phyloP scores from a whole-genome alignment of 2,797 vertebrate genomes.

The Melanotaenia parkinsoni region DNA sequence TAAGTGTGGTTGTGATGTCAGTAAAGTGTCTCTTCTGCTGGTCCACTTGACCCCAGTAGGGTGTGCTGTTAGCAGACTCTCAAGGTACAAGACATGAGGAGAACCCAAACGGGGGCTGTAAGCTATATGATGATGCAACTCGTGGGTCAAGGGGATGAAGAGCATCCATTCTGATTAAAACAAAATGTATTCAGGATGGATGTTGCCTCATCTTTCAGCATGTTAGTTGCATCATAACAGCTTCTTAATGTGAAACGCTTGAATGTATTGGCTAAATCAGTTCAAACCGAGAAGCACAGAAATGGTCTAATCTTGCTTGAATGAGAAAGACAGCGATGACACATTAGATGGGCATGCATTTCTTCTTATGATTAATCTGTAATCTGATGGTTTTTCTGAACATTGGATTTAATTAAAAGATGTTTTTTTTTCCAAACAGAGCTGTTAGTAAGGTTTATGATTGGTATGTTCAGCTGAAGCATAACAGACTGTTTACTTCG shows the following conservation, averaged over 20 bases:
- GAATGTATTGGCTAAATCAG: conserved; percentile 57
- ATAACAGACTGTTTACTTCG: conserved; percentile 13
- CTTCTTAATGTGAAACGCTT: conserved; percentile 65
- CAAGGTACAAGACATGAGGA: conserved; percentile 66
- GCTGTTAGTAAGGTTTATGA: conserved; percentile 41
- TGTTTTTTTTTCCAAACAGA: conserved; percentile 28
- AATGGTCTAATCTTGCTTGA: conserved; percentile 44
- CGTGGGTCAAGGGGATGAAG: conserved; percentile 57
- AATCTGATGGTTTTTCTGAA: conserved; percentile 5
- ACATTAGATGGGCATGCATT: conserved; percentile 26
- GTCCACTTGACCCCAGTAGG: conserved; percentile 80
- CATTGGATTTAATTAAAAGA: conserved; percentile 29
- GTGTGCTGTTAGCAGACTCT: conserved; percentile 76
- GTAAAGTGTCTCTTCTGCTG: conserved; percentile 78
- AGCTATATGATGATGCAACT: conserved; percentile 79
- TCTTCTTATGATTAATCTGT: conserved; percentile 37
- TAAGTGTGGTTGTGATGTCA: conserved; percentile 70
- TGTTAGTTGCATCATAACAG: conserved; percentile 75
- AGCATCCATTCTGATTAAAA: conserved; percentile 55
- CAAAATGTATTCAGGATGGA: conserved; percentile 44
- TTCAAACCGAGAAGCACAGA: conserved; percentile 58
- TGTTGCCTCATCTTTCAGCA: conserved; percentile 65
- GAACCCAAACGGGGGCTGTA: conserved; percentile 64
- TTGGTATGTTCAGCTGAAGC: conserved; percentile 27
- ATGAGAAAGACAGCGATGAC: conserved; percentile 8